Evolutionary conservation across 2,797 vertebrate species (phyloP).

Genomic region (Perodicticus potto): DNA sequence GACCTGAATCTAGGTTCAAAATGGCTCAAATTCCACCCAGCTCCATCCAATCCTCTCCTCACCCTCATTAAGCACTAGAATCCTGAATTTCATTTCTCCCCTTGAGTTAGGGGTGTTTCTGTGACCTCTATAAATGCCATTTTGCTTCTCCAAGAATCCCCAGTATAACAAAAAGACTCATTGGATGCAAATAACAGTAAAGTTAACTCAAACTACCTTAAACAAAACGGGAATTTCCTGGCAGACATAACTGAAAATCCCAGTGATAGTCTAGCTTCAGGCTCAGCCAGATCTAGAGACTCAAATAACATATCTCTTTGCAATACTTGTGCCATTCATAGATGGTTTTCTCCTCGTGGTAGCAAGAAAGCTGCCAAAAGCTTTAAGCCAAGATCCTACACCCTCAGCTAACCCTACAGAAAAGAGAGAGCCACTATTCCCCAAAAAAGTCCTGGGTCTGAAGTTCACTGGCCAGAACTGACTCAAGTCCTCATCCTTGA

Average conservation of each 20-base stretch:
- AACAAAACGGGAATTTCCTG: slow-evolving; percentile 2
- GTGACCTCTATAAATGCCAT: not conserved
- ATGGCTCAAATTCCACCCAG: not conserved
- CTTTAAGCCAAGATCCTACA: slow-evolving; percentile 1
- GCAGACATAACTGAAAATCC: not conserved
- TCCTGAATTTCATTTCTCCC: slow-evolving; percentile 4
- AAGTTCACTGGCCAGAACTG: not conserved
- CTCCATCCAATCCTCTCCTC: not conserved
- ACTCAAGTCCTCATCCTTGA: not conserved
- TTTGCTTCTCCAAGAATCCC: not conserved
- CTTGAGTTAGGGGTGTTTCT: not conserved
- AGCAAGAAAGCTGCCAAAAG: slow-evolving; percentile 8
- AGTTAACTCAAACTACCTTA: not conserved
- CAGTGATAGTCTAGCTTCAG: not conserved
- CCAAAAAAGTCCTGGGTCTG: not conserved
- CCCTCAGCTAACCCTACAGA: slow-evolving; percentile 6
- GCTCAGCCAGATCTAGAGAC: not conserved
- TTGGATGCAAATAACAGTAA: slow-evolving; percentile 1
- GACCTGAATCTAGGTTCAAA: not conserved
- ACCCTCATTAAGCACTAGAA: not conserved
- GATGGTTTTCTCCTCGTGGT: not conserved
- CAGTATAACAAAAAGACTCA: not conserved
- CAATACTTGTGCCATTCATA: not conserved
- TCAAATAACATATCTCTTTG: not conserved
- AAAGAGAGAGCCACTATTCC: not conserved